These are phyloP conservation scores for Norana najaformis DNA, from an alignment of 2,888 invertebrate genomes.

Conservation along the genomic window DNA sequence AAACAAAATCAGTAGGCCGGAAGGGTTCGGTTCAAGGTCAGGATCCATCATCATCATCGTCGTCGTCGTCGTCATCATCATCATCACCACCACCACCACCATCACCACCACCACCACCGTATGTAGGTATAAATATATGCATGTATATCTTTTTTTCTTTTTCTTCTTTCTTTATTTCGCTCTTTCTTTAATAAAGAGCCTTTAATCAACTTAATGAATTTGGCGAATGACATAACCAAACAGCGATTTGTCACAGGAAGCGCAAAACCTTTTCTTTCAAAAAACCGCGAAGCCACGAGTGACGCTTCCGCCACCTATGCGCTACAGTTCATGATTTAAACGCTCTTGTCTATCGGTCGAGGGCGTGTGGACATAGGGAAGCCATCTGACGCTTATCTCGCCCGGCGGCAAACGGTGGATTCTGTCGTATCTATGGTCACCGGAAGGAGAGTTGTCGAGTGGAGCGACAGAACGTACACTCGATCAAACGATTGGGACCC, in stretches of 20 bases:
- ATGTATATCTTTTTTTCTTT: too few relatives aligned
- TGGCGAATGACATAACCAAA: background rate
- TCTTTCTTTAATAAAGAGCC: too few relatives aligned
- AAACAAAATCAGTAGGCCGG: too few relatives aligned
- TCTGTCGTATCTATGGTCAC: background rate
- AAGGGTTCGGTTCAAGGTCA: too few relatives aligned
- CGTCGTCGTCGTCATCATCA: too few relatives aligned
- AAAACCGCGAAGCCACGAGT: background rate
- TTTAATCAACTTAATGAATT: background rate
- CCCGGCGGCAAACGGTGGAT: background rate
- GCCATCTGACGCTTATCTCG: background rate
- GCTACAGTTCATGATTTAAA: slow-evolving; percentile 2
- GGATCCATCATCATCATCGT: too few relatives aligned
- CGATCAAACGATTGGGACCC: background rate
- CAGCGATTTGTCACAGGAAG: background rate
- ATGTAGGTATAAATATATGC: too few relatives aligned
- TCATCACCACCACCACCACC: too few relatives aligned
- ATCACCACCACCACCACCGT: too few relatives aligned
- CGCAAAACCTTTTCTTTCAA: background rate
- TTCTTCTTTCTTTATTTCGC: too few relatives aligned
- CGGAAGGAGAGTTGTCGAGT: background rate
- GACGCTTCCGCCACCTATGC: background rate
- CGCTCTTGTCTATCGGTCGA: background rate
- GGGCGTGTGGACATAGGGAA: background rate
- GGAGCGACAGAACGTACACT: background rate